phyloP scores from a whole-genome alignment of 1,140 invertebrate species.

The Drosophila leontia region DNA sequence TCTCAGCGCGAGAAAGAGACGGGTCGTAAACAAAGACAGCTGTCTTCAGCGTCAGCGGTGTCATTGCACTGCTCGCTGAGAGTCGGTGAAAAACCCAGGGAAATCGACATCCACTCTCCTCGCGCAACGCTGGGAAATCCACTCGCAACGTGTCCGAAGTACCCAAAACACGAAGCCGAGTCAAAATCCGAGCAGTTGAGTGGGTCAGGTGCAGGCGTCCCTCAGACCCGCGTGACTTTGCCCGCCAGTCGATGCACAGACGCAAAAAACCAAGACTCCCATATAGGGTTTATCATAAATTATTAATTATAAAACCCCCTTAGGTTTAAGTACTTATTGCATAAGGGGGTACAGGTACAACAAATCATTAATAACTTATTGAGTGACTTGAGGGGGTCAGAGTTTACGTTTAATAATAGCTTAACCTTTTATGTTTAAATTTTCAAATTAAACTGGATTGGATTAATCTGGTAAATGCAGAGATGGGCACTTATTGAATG shows the following conservation, averaged over 20 bases:
- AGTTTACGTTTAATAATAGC: not conserved
- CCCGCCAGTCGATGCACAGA: not conserved
- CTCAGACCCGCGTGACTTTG: conserved; percentile 64
- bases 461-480: not conserved
- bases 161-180: not conserved
- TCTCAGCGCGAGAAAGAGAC: conserved; percentile 75
- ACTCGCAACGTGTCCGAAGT: conserved; percentile 49
- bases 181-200: conserved; percentile 33
- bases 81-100: conserved; percentile 42
- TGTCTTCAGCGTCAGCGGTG: conserved; percentile 58
- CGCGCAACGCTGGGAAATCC: conserved; percentile 11
- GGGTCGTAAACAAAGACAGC: conserved; percentile 84
- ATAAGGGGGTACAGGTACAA: not conserved
- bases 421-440: not conserved
- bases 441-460: not conserved
- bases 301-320: not conserved
- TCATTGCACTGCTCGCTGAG: conserved; percentile 67
- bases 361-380: not conserved
- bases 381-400: not conserved
- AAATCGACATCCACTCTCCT: not conserved
- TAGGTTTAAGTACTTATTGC: not conserved
- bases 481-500: too few relatives aligned
- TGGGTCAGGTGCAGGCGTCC: conserved; percentile 73
- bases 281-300: not conserved
- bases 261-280: not conserved